Evolutionary conservation across 2,797 vertebrate genomes (phyloP).

Genomic region (Acanthurus leucopareius): DNA sequence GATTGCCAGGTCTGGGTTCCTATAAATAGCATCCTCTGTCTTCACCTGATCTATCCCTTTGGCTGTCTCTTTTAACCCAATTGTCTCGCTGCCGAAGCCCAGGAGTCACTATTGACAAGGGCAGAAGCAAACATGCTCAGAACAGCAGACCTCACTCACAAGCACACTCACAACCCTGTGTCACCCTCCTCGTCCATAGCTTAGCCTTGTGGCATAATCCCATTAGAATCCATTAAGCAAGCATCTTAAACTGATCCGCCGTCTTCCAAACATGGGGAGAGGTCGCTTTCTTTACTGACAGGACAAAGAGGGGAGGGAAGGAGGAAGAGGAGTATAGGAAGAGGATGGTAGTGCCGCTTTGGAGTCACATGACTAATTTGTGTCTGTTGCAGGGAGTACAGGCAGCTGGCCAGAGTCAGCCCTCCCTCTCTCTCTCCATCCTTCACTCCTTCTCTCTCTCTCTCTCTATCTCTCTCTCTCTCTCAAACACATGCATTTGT

Average conservation of each 20-base stretch:
- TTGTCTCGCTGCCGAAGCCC: conserved; percentile 19
- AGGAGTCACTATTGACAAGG: conserved; percentile 32
- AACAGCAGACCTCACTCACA: conserved; percentile 27
- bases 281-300: conserved; percentile 45
- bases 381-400: conserved; percentile 73
- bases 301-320: conserved; percentile 9
- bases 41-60: conserved; percentile 31
- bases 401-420: conserved; percentile 73
- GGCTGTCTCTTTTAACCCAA: conserved; percentile 23
- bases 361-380: conserved; percentile 80
- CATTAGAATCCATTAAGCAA: conserved; percentile 77
- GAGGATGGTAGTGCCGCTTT: conserved; percentile 71
- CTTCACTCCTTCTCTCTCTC: conserved; percentile 8
- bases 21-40: conserved; percentile 59
- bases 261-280: conserved; percentile 50
- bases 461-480: conserved; percentile 23
- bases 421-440: conserved; percentile 60
- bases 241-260: conserved; percentile 70
- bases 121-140: conserved; percentile 2
- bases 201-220: conserved; percentile 75
- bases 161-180: conserved; percentile 16
- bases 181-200: conserved; percentile 35
- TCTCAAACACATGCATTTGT: conserved; percentile 54
- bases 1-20: conserved; percentile 42
- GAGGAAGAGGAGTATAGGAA: conserved; percentile 36